Evolutionary conservation across 2,113 vertebrate genomes (phyloP).

Genomic region (Mastomys natalensis): DNA sequence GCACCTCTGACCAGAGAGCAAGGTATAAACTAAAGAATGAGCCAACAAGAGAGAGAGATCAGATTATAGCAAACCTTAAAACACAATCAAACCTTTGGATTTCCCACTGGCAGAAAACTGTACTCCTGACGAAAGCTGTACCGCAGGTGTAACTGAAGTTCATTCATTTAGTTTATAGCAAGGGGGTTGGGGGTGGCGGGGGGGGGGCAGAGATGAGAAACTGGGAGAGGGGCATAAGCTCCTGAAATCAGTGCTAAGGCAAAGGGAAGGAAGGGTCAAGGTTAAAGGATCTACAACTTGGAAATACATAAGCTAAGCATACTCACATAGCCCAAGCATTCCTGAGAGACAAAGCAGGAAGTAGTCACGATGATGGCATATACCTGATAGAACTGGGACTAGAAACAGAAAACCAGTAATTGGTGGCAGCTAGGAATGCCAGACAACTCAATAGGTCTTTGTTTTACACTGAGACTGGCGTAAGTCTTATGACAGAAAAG

Average conservation of each 20-base stretch:
- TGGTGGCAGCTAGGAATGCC: conserved; percentile 27
- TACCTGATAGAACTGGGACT: neutral
- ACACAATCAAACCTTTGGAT: neutral
- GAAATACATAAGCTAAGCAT: neutral
- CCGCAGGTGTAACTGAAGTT: neutral
- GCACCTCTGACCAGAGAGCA: neutral
- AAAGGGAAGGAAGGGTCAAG: neutral
- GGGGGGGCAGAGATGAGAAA: neutral
- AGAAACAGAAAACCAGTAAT: conserved; percentile 27
- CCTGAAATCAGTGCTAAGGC: conserved; percentile 30
- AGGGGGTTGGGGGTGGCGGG: no score
- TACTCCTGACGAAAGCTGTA: neutral
- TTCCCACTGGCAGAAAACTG: neutral
- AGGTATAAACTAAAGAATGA: neutral
- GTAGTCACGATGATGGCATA: neutral
- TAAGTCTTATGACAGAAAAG: neutral
- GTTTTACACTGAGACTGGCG: conserved; percentile 17
- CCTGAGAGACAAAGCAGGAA: neutral
- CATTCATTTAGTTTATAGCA: neutral
- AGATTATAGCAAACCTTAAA: neutral
- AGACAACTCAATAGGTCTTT: conserved; percentile 11
- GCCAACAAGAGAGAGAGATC: neutral
- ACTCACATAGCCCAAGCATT: neutral
- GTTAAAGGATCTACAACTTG: neutral
- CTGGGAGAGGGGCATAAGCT: neutral